Evolutionary conservation across 2,797 vertebrate species (phyloP).

Genomic region (Sebastiscus albofasciatus): DNA sequence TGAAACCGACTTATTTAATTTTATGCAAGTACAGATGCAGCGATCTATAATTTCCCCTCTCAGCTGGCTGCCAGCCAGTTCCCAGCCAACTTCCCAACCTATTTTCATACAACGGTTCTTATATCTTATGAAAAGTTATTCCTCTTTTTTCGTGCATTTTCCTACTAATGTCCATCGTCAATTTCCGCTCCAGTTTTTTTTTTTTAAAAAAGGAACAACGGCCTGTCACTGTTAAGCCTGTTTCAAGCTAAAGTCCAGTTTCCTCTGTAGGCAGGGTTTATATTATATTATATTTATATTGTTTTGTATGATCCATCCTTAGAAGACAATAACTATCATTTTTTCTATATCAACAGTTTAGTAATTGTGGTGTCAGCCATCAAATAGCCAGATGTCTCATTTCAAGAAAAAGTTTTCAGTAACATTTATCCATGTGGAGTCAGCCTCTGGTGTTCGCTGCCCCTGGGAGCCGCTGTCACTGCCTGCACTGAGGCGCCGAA

Average conservation of each 20-base stretch:
- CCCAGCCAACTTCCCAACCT: too few species aligned
- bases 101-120: too few species aligned
- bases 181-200: too few species aligned
- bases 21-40: too few species aligned
- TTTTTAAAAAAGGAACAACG: too few species aligned
- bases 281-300: too few species aligned
- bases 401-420: neutral
- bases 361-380: neutral
- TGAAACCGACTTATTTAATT: neutral
- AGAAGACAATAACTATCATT: neutral
- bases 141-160: too few species aligned
- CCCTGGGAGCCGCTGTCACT: slow-evolving; percentile 30
- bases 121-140: too few species aligned
- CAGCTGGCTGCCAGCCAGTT: too few species aligned
- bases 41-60: too few species aligned
- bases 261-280: neutral
- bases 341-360: neutral
- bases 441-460: neutral
- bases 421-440: neutral
- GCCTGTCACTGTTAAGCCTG: too few species aligned
- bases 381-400: neutral
- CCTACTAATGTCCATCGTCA: too few species aligned
- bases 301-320: neutral
- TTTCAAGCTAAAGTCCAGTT: neutral
- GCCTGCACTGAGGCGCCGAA: neutral